Percentiles rank a stretch among this genome's conserved stretches.
phyloP scores from a whole-genome alignment of 37 sponge, comb jelly and placozoan genomes.

The Corticium candelabrum region DNA sequence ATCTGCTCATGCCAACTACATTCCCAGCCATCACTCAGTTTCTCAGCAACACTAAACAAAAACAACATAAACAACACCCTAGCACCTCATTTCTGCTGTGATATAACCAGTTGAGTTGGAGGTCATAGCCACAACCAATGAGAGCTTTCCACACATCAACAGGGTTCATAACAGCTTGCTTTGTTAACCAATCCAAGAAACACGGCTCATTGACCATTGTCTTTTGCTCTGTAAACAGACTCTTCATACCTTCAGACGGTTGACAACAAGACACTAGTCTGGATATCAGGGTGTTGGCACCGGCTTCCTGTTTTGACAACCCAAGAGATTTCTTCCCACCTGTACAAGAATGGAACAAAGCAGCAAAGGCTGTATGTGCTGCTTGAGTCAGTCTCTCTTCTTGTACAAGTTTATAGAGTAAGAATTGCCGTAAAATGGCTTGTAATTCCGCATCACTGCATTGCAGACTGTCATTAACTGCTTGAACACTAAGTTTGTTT shows the following conservation, averaged over 20 bases:
- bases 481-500: not conserved
- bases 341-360: not conserved
- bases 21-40: not conserved
- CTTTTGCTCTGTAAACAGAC: not conserved
- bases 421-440: not conserved
- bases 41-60: not conserved
- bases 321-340: not conserved
- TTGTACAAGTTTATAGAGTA: not conserved
- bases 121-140: conserved; percentile 59
- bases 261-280: not conserved
- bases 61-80: too few species aligned
- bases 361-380: not conserved
- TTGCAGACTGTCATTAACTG: not conserved
- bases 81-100: too few species aligned
- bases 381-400: not conserved
- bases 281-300: not conserved
- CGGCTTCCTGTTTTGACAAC: not conserved
- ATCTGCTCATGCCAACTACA: conserved; percentile 2
- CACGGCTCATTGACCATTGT: not conserved
- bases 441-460: not conserved
- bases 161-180: not conserved
- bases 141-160: conserved; percentile 54
- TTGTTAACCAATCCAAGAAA: not conserved
- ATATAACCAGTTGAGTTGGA: conserved; percentile 61
- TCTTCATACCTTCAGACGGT: not conserved